Percentiles rank a stretch among this genome's conserved stretches.
These are phyloP conservation scores for Chloroceryle aenea DNA, from an alignment of 2,113 vertebrate species.

Conservation along the genomic window DNA sequence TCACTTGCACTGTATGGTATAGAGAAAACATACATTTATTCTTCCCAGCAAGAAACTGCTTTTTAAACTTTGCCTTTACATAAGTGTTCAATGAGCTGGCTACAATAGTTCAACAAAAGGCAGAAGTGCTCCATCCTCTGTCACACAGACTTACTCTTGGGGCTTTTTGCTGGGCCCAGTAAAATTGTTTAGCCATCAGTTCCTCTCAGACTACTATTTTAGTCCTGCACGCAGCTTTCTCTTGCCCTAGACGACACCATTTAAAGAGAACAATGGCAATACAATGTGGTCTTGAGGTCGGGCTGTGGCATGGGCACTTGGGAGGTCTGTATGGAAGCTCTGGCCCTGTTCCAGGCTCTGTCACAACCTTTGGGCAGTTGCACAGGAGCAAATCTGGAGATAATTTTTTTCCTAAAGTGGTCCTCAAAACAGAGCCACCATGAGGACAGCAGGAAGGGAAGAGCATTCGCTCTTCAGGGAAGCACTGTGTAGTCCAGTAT, in stretches of 20 bases:
- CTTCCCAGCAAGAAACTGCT: background rate
- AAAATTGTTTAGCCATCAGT: background rate
- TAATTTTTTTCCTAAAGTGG: background rate
- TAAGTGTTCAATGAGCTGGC: background rate
- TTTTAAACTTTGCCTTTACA: background rate
- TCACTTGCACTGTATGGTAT: background rate
- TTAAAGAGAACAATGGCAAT: background rate
- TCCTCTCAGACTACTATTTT: background rate
- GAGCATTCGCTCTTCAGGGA: background rate
- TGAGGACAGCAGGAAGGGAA: background rate
- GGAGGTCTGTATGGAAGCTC: rapidly evolving
- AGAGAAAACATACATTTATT: background rate
- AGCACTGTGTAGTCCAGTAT: background rate
- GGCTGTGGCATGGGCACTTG: rapidly evolving
- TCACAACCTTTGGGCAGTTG: background rate
- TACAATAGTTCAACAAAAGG: background rate
- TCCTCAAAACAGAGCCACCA: background rate
- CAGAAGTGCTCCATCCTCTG: background rate
- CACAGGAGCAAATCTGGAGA: rapidly evolving
- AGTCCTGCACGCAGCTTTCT: background rate
- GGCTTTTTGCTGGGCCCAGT: background rate
- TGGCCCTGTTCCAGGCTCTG: background rate
- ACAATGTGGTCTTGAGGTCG: background rate
- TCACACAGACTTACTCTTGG: background rate
- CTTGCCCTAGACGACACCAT: background rate